These are phyloP conservation scores for Drosophila melanica DNA, from an alignment of 1,140 invertebrate genomes.

Conservation along the genomic window DNA sequence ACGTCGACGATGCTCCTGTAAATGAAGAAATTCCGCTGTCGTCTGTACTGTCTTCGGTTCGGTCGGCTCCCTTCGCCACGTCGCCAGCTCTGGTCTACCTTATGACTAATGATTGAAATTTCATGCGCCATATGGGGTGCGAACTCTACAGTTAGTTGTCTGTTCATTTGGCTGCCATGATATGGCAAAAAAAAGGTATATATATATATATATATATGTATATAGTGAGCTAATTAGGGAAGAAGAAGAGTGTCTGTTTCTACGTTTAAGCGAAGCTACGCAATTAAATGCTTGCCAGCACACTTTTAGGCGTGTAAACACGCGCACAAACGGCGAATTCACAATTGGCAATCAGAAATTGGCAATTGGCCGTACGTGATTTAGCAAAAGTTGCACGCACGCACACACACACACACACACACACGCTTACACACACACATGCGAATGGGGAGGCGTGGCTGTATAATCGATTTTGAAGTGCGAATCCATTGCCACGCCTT, in stretches of 20 bases:
- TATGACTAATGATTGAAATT: conserved; percentile 70
- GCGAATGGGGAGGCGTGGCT: conserved; percentile 34
- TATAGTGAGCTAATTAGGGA: conserved; percentile 50
- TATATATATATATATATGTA: no score
- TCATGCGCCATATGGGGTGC: conserved; percentile 42
- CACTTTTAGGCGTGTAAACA: conserved; percentile 25
- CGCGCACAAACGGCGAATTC: conserved; percentile 18
- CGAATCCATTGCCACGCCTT: conserved; percentile 35
- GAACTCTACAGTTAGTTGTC: conserved; percentile 20
- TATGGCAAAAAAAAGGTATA: conserved; percentile 55
- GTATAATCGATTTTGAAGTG: conserved; percentile 76
- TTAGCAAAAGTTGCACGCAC: conserved; percentile 34
- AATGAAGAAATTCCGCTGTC: conserved; percentile 74
- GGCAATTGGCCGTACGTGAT: conserved; percentile 38
- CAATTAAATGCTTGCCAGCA: conserved; percentile 28
- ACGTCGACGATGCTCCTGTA: conserved; percentile 60
- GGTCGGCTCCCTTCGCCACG: conserved; percentile 53
- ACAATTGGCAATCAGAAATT: conserved; percentile 60
- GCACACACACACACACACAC: conserved; percentile 3
- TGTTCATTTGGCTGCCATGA: conserved; percentile 71
- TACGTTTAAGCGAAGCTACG: conserved; percentile 1
- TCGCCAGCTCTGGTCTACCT: conserved; percentile 17
- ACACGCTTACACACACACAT: not conserved
- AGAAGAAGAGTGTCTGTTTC: conserved; percentile 14
- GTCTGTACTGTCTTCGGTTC: conserved; percentile 64